Percentiles rank a stretch among this genome's conserved stretches.
Evolutionary conservation across 2,113 vertebrate genomes (phyloP).

Genomic region (Mesoclemmys tuberculata): DNA sequence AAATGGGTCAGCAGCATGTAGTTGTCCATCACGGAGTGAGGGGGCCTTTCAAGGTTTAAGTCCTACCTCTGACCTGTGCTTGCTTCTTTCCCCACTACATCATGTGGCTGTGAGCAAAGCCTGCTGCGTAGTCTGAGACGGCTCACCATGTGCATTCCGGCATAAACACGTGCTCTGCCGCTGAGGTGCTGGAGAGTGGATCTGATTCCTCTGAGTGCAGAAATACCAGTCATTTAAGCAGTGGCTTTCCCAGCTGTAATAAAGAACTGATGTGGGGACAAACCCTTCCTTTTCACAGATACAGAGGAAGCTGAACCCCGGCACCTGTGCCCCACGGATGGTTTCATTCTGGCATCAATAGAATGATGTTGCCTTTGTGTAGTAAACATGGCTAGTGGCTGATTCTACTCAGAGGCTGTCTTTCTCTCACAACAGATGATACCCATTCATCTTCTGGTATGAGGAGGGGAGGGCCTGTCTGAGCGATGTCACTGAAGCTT

Average conservation of each 20-base stretch:
- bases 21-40: fast-evolving
- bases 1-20: neutral
- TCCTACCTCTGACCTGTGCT: fast-evolving
- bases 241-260: neutral
- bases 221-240: neutral
- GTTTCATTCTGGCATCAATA: fast-evolving
- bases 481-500: neutral
- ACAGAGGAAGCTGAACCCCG: fast-evolving
- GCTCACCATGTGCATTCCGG: neutral
- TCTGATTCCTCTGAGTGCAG: neutral
- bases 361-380: neutral
- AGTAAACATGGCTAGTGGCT: neutral
- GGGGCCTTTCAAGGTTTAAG: fast-evolving
- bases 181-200: neutral
- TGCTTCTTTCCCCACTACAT: neutral
- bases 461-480: neutral
- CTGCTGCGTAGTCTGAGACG: too few species aligned
- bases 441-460: fast-evolving
- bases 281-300: neutral
- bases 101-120: too few species aligned
- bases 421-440: neutral
- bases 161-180: neutral
- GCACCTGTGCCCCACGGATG: fast-evolving
- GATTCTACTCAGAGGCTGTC: neutral
- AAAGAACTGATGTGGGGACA: neutral